These are phyloP conservation scores for Drosophila lutescens DNA, from an alignment of 2,888 invertebrate species.

Conservation along the genomic window DNA sequence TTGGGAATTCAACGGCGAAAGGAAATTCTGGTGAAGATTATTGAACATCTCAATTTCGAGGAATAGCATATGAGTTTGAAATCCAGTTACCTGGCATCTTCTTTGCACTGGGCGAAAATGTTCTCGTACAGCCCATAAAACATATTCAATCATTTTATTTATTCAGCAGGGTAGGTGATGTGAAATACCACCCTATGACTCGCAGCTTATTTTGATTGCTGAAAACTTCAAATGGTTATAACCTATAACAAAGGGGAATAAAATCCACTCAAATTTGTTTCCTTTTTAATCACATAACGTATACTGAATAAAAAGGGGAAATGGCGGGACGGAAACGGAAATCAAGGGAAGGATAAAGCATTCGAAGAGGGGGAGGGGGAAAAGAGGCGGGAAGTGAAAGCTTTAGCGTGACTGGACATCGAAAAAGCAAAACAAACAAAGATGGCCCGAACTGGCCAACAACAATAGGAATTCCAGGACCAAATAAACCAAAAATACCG, in stretches of 20 bases:
- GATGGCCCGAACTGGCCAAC: not conserved
- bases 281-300: not conserved
- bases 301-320: not conserved
- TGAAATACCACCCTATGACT: not conserved
- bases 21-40: not conserved
- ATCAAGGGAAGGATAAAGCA: not conserved
- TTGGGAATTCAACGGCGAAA: not conserved
- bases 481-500: constrained; percentile 5
- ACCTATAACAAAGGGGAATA: not conserved
- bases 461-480: constrained; percentile 8
- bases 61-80: not conserved
- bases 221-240: constrained; percentile 8
- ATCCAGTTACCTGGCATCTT: not conserved
- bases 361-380: not conserved
- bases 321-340: constrained; percentile 1
- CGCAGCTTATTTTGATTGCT: not conserved
- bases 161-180: not conserved
- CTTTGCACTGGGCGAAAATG: no score
- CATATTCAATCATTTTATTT: not conserved
- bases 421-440: constrained; percentile 11
- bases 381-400: constrained; percentile 19
- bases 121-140: not conserved
- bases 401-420: constrained; percentile 22
- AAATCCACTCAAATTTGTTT: not conserved
- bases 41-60: constrained; percentile 6